Conservation (phyloP, 2,888 invertebrate genomes). For the Apotomis betuletana region DNA sequence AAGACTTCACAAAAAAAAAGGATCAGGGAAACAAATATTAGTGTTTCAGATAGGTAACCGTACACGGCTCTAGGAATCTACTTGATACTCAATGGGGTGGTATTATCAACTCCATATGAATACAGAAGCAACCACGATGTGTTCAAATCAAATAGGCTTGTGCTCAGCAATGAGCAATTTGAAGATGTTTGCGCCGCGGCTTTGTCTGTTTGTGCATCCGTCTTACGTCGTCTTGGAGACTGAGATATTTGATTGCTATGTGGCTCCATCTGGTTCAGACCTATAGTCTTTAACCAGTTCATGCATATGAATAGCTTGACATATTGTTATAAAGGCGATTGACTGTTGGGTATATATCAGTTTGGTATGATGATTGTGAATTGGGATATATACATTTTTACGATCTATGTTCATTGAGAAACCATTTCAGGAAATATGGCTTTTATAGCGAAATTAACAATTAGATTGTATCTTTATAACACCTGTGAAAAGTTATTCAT, state of each 20-base stretch:
- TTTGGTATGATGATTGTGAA: too few relatives aligned
- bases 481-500: too few relatives aligned
- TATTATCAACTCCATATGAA: slow-evolving; percentile 56
- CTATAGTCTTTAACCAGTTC: neutral
- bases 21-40: too few relatives aligned
- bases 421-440: too few relatives aligned
- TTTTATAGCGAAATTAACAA: too few relatives aligned
- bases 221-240: slow-evolving; percentile 32
- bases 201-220: slow-evolving; percentile 50
- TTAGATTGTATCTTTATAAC: too few relatives aligned
- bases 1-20: too few relatives aligned
- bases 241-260: slow-evolving; percentile 35
- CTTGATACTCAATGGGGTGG: slow-evolving; percentile 14
- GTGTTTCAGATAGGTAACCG: too few relatives aligned
- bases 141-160: slow-evolving; percentile 77
- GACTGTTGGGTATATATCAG: too few relatives aligned
- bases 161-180: slow-evolving; percentile 78
- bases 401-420: too few relatives aligned
- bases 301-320: neutral
- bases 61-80: too few relatives aligned
- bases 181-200: slow-evolving; percentile 72
- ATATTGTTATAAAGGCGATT: neutral
- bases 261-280: neutral
- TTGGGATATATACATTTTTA: too few relatives aligned
- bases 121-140: slow-evolving; percentile 60